Percentiles rank a stretch among this genome's conserved stretches.
Evolutionary conservation across 2,888 invertebrate species (phyloP).

Genomic region (Drosophila sordidula): DNA sequence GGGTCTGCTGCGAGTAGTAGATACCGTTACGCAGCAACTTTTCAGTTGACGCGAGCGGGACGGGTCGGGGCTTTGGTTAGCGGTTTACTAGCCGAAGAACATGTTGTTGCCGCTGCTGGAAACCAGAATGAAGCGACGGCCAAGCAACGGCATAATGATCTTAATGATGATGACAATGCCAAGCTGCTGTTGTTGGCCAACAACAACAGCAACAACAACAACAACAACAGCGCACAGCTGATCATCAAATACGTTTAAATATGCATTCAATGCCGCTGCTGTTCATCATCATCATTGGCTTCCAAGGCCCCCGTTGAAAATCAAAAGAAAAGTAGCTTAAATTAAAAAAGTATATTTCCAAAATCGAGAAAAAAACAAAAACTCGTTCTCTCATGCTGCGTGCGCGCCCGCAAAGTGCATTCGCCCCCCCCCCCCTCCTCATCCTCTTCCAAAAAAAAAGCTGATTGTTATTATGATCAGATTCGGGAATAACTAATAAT

Average conservation of each 20-base stretch:
- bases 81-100: slow-evolving; percentile 55
- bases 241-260: slow-evolving; percentile 50
- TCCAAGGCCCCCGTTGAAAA: not conserved
- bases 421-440: slow-evolving; percentile 15
- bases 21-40: slow-evolving; percentile 80
- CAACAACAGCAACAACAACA: slow-evolving; percentile 14
- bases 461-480: slow-evolving; percentile 67
- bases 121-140: slow-evolving; percentile 54
- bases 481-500: slow-evolving; percentile 68
- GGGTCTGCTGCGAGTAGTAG: slow-evolving; percentile 50
- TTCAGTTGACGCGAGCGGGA: slow-evolving; percentile 24
- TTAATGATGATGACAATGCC: slow-evolving; percentile 54
- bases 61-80: slow-evolving; percentile 30
- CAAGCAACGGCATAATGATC: slow-evolving; percentile 53
- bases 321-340: slow-evolving; percentile 63
- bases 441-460: slow-evolving; percentile 19
- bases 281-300: slow-evolving; percentile 27
- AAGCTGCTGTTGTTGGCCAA: slow-evolving; percentile 19
- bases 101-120: slow-evolving; percentile 55
- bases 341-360: slow-evolving; percentile 52
- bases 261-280: slow-evolving; percentile 36
- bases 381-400: slow-evolving; percentile 36
- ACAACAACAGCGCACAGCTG: slow-evolving; percentile 44
- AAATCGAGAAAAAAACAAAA: slow-evolving; percentile 34
- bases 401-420: slow-evolving; percentile 49